A percentile compares a stretch with the other conserved stretches of the same genome.
Conservation (phyloP, 2,888 invertebrate genomes). For the Drosophila affinis region DNA sequence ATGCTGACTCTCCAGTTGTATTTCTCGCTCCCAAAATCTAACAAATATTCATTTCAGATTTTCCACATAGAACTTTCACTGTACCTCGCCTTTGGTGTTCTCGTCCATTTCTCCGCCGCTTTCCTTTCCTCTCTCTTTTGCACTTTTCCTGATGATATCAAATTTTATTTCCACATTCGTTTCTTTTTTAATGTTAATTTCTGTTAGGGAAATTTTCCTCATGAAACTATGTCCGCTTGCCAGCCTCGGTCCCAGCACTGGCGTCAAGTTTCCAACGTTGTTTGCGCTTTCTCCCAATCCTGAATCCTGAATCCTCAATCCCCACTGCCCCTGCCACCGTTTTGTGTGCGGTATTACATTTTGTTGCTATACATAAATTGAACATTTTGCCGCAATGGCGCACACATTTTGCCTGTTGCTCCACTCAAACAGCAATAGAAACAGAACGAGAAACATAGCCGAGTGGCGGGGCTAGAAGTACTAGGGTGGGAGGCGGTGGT, state of each 20-base stretch:
- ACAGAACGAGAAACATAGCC: not conserved
- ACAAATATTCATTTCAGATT: slow-evolving; percentile 19
- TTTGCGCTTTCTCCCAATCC: slow-evolving; percentile 17
- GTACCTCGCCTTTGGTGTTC: not conserved
- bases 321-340: not conserved
- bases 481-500: slow-evolving; percentile 6
- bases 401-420: slow-evolving; percentile 66
- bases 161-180: slow-evolving; percentile 51
- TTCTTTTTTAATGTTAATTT: slow-evolving; percentile 54
- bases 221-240: slow-evolving; percentile 33
- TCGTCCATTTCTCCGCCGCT: too few relatives aligned
- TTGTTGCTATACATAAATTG: slow-evolving; percentile 61
- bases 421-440: slow-evolving; percentile 6
- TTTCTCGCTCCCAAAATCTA: slow-evolving; percentile 1
- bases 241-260: not conserved
- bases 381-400: slow-evolving; percentile 73
- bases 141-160: not conserved
- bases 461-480: not conserved
- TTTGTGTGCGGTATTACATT: slow-evolving; percentile 33
- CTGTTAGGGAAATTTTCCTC: slow-evolving; percentile 31
- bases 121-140: not conserved
- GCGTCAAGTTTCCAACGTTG: slow-evolving; percentile 48
- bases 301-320: not conserved
- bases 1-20: not conserved
- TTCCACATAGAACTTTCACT: not conserved